Percentiles rank a stretch among this genome's conserved stretches.
phyloP scores from a whole-genome alignment of 2,797 vertebrate genomes.

The Percopsis omiscomaycus region DNA sequence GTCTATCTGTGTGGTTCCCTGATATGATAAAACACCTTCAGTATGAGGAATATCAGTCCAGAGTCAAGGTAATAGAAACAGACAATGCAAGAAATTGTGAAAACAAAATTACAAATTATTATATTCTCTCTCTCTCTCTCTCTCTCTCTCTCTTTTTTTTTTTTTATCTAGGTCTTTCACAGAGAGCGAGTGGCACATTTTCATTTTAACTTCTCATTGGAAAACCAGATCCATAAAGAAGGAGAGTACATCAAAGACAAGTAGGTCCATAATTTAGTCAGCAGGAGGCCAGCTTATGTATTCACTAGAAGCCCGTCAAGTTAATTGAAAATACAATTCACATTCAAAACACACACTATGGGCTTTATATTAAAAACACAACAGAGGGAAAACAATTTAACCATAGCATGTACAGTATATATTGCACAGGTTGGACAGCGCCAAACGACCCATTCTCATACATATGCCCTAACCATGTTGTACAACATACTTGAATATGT shows the following conservation, averaged over 20 bases:
- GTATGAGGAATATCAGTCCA: constrained; percentile 85
- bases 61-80: constrained; percentile 73
- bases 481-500: too few species aligned
- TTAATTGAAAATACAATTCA: too few species aligned
- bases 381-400: too few species aligned
- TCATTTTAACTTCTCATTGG: constrained; percentile 92
- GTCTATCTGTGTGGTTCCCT: constrained; percentile 95
- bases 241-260: constrained; percentile 88
- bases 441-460: too few species aligned
- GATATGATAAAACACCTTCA: constrained; percentile 96
- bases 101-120: not conserved
- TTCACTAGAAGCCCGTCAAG: too few species aligned
- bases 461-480: too few species aligned
- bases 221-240: constrained; percentile 90
- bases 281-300: not conserved
- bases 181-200: constrained; percentile 82
- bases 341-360: too few species aligned
- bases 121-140: not conserved
- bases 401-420: too few species aligned
- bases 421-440: too few species aligned
- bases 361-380: too few species aligned
- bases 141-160: not conserved
- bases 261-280: constrained; percentile 71
- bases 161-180: constrained; percentile 69
- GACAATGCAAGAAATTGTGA: too few species aligned